Evolutionary conservation across 2,888 invertebrate genomes (phyloP), one percentile per base, ranked within the genome.

Genomic region (Acleris emargana): DNA sequence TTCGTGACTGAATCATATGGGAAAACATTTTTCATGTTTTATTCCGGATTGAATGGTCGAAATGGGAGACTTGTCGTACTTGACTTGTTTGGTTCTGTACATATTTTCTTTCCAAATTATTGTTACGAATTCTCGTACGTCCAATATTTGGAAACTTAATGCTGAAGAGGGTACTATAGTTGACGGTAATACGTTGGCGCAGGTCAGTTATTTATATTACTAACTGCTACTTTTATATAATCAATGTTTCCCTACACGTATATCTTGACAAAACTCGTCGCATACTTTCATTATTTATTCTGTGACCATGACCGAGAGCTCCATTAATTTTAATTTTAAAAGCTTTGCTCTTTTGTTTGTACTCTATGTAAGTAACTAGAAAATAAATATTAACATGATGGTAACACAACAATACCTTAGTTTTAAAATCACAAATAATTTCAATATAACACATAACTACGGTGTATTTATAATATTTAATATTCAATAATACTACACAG

Each of bases 121-220:
- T 76, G 86, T 86, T 66, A 96, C 95, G 72, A 97, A 97, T 89
- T 97, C 97, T 45, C 94, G 96, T 74, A 96, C 97, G 18, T 97
- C 97, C 61, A 96, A 95, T 76, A 93, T 96, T 81, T 97, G 97
- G 97, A 95, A 95, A 88, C 89, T 97, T 68, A 97, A 95, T 83
- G 90, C 94, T 58, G 96, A 96, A 76, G 95, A 95, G 81, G 96
- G 95, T 61, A 95, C 95, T 88, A 95, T 96, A 67, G 94, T 96
- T 67, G 95, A 95, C 77, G 94, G 93, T 54, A 94, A 87, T 74
- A 93, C 91, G 69, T 87, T 94, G 78, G 85, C 93, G 68, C 93
- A 94, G 86, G 93, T 94, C 73, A 86, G 90, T 86, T 67, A 77
- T 73, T 76, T 67, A 71, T 69, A 72, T 68, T 75, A 70, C 68